A percentile compares a stretch with the other conserved stretches of the same genome.
Evolutionary conservation across 2,888 invertebrate species (phyloP).

Genomic region (Cerastis rubricosa): DNA sequence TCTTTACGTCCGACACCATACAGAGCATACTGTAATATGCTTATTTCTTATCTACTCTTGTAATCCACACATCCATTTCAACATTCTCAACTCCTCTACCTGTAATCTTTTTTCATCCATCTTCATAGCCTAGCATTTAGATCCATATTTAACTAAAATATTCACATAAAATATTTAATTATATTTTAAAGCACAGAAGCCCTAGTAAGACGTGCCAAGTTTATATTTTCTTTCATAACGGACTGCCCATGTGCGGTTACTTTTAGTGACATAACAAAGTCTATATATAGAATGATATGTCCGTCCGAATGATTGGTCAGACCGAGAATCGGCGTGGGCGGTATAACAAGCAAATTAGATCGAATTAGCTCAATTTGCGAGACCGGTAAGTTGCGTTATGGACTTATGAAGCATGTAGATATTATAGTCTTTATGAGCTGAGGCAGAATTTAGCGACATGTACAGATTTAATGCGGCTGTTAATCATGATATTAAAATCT

Average conservation of each 20-base stretch:
- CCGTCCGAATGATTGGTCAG: slow-evolving; percentile 49
- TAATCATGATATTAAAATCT: not conserved
- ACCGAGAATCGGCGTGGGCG: slow-evolving; percentile 72
- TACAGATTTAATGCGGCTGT: not conserved
- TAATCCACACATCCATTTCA: not conserved
- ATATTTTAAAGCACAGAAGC: not conserved
- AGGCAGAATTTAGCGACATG: not conserved
- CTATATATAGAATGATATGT: slow-evolving; percentile 59
- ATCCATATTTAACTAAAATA: not conserved
- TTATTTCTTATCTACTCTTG: no score
- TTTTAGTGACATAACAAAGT: slow-evolving; percentile 49
- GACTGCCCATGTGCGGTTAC: slow-evolving; percentile 9
- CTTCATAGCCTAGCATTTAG: not conserved
- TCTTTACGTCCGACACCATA: no score
- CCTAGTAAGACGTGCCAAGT: slow-evolving; percentile 12
- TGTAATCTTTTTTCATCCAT: not conserved
- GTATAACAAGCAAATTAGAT: slow-evolving; percentile 81
- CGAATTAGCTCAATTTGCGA: slow-evolving; percentile 80
- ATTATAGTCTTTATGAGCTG: not conserved
- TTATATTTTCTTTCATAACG: slow-evolving; percentile 12
- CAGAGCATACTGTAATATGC: no score
- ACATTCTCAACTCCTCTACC: not conserved
- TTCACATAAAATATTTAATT: not conserved
- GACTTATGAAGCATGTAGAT: slow-evolving; percentile 18
- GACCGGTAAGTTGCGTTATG: slow-evolving; percentile 36